Evolutionary conservation across 2,888 invertebrate species (phyloP).

Genomic region (Amiota communis): DNA sequence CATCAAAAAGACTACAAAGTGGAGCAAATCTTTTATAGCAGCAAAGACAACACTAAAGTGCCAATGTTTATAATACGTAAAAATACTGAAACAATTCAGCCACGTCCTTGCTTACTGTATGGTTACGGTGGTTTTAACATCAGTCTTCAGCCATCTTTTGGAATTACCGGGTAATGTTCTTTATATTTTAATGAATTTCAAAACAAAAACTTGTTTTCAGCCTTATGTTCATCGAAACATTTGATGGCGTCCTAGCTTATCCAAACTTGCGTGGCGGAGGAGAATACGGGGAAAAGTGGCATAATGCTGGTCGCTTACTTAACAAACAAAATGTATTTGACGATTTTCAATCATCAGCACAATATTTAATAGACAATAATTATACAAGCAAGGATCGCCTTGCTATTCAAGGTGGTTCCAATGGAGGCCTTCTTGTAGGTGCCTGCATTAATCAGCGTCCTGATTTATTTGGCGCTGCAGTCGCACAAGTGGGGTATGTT

Average conservation of each 20-base stretch:
- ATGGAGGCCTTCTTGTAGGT: conserved; percentile 96
- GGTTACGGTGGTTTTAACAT: conserved; percentile 99
- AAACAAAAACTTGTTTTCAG: conserved; percentile 30
- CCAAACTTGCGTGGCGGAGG: conserved; percentile 98
- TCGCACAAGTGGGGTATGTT: conserved; percentile 92
- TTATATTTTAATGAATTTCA: background rate
- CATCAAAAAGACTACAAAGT: conserved; percentile 85
- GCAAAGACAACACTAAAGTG: conserved; percentile 93
- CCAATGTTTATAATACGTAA: conserved; percentile 96
- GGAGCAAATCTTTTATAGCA: conserved; percentile 91
- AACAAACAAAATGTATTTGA: conserved; percentile 98
- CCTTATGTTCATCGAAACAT: conserved; percentile 89
- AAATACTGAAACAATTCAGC: conserved; percentile 75
- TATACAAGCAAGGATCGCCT: conserved; percentile 85
- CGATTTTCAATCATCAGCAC: conserved; percentile 94
- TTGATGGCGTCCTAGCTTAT: conserved; percentile 90
- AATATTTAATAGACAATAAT: conserved; percentile 86
- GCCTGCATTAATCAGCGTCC: conserved; percentile 97
- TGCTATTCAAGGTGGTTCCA: conserved; percentile 95
- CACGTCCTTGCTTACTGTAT: conserved; percentile 86
- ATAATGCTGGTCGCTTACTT: conserved; percentile 89
- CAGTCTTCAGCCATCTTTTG: conserved; percentile 91
- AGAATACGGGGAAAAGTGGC: conserved; percentile 98
- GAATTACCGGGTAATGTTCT: conserved; percentile 79
- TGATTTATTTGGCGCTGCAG: conserved; percentile 92